Percentiles rank a stretch among this genome's conserved stretches.
These are phyloP conservation scores for Lepilemur septentrionalis DNA, from an alignment of 2,797 vertebrate genomes.

Conservation along the genomic window DNA sequence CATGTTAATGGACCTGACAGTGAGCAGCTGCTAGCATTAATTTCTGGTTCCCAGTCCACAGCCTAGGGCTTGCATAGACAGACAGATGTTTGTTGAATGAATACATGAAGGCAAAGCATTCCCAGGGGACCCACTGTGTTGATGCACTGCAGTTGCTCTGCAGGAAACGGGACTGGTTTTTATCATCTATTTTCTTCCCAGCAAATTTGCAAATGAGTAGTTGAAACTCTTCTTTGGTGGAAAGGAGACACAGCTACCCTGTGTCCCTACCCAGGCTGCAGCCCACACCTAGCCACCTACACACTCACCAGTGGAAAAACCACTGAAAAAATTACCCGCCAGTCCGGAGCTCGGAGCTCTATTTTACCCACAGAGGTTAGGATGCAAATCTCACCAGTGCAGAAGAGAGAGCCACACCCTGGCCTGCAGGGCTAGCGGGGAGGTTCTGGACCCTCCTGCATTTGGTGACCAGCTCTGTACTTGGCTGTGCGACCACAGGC, in stretches of 20 bases:
- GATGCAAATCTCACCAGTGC: neutral
- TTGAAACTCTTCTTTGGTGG: neutral
- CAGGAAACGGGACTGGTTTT: neutral
- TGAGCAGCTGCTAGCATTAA: fast-evolving
- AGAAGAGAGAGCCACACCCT: neutral
- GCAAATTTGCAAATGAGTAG: conserved; percentile 34
- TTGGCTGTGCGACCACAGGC: neutral
- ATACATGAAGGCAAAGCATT: neutral
- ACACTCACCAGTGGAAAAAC: neutral
- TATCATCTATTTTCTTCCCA: neutral
- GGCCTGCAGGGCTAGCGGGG: neutral
- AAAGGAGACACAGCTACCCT: neutral
- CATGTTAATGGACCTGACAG: neutral
- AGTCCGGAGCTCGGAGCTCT: neutral
- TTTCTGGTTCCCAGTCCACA: neutral
- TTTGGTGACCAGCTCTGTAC: neutral
- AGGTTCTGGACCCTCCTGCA: neutral
- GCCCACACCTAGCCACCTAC: neutral
- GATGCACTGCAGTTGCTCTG: neutral
- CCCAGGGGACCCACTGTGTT: neutral
- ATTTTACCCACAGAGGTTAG: neutral
- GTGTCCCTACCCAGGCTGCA: neutral
- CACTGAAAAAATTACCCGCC: neutral
- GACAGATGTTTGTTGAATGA: fast-evolving
- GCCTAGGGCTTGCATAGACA: neutral